These are phyloP conservation scores for Hypanus sabinus DNA, from an alignment of 2,113 vertebrate genomes.

Conservation along the genomic window DNA sequence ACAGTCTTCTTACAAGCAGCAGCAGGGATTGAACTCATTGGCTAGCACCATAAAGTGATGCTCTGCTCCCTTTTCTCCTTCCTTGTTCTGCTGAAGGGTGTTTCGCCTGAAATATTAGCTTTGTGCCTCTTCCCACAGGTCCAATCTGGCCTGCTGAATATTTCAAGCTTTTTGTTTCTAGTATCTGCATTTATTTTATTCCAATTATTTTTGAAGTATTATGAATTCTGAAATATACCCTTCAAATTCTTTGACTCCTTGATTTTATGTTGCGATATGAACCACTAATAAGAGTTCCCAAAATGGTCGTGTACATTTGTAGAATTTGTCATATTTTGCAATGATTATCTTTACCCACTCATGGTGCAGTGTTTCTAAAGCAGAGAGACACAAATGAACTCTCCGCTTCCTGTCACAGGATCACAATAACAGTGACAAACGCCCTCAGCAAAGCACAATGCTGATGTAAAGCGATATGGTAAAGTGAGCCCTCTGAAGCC, in stretches of 20 bases:
- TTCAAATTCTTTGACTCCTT: neutral
- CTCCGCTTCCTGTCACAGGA: neutral
- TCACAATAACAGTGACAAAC: neutral
- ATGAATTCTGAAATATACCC: neutral
- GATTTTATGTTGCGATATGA: neutral
- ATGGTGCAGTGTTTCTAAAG: neutral
- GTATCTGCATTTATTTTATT: no score
- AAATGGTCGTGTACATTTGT: neutral
- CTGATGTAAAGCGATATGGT: neutral
- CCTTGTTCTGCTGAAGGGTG: neutral
- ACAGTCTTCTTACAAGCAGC: no score
- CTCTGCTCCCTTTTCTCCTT: neutral
- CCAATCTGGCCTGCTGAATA: no score
- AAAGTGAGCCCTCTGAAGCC: constrained; percentile 1
- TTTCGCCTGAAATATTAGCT: neutral
- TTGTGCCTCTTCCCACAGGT: no score
- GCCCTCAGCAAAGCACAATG: neutral
- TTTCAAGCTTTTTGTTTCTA: no score
- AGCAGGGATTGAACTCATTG: no score
- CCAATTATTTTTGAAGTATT: no score
- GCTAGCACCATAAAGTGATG: no score
- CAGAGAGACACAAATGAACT: neutral
- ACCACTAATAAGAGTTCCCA: neutral
- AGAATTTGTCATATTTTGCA: neutral
- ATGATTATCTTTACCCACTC: neutral